Conservation (phyloP, 2,113 vertebrate species). For the Paramisgurnus dabryanus region DNA sequence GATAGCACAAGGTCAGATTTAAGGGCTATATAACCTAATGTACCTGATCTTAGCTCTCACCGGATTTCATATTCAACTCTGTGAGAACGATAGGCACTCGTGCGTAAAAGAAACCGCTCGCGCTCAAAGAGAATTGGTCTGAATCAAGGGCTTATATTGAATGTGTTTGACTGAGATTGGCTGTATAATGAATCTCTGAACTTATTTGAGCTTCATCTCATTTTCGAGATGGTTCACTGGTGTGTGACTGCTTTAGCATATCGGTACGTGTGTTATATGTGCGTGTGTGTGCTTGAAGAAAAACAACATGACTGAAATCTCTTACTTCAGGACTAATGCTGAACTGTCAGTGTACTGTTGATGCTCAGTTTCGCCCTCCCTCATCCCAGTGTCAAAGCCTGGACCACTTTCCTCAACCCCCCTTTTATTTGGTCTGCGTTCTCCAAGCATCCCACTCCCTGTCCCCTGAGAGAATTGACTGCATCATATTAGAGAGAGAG, state of each 20-base stretch:
- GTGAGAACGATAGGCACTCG: conserved; percentile 28
- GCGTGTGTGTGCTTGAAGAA: conserved; percentile 32
- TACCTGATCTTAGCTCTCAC: conserved; percentile 34
- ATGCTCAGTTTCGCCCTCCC: neutral
- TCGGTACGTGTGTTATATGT: conserved; percentile 23
- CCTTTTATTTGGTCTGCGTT: neutral
- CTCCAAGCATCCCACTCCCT: neutral
- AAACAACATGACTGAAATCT: conserved; percentile 48
- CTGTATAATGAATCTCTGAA: conserved; percentile 56
- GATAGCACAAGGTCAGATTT: conserved; percentile 41
- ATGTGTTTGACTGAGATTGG: conserved; percentile 45
- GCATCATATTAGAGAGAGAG: neutral
- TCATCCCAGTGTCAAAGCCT: conserved; percentile 35
- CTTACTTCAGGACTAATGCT: conserved; percentile 50
- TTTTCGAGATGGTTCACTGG: conserved; percentile 53
- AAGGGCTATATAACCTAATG: conserved; percentile 37
- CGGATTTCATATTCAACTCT: conserved; percentile 44
- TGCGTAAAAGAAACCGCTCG: conserved; percentile 17
- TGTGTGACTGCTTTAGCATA: conserved; percentile 46
- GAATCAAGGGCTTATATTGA: conserved; percentile 40
- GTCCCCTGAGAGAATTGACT: neutral
- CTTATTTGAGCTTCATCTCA: conserved; percentile 58
- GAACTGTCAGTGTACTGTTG: conserved; percentile 48
- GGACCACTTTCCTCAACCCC: conserved; percentile 24
- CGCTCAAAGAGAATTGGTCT: conserved; percentile 17